phyloP scores from a whole-genome alignment of 2,113 vertebrate genomes.

The Lepisosteus osseus region DNA sequence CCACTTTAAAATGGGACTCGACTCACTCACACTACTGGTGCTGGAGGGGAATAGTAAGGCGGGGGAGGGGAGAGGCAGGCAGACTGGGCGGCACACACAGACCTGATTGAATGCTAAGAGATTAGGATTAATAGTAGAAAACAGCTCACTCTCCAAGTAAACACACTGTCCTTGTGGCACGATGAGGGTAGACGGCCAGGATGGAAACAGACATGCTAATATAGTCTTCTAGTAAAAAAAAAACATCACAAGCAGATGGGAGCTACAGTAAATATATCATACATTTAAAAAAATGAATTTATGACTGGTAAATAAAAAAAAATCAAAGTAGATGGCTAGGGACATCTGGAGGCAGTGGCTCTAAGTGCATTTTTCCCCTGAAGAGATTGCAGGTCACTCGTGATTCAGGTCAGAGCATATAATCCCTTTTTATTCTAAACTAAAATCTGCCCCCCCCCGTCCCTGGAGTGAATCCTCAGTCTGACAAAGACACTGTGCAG shows the following conservation, averaged over 20 bases:
- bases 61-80: conserved; percentile 5
- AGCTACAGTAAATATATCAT: neutral
- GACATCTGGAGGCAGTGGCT: too few relatives aligned
- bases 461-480: neutral
- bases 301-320: too few relatives aligned
- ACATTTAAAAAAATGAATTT: too few relatives aligned
- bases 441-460: too few relatives aligned
- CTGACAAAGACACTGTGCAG: neutral
- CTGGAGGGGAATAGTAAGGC: neutral
- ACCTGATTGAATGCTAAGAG: neutral
- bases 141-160: neutral
- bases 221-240: neutral
- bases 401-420: neutral
- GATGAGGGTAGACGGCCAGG: neutral
- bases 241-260: neutral
- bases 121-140: neutral
- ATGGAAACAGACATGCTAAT: neutral
- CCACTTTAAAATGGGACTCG: conserved; percentile 31
- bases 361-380: too few relatives aligned
- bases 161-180: neutral
- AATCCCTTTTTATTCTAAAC: neutral
- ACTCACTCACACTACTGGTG: conserved; percentile 1
- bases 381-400: too few relatives aligned
- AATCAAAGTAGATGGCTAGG: too few relatives aligned
- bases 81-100: neutral